Evolutionary conservation across 2,888 invertebrate genomes (phyloP), one percentile per base, ranked within the genome.

Genomic region (Xylota sylvarum): DNA sequence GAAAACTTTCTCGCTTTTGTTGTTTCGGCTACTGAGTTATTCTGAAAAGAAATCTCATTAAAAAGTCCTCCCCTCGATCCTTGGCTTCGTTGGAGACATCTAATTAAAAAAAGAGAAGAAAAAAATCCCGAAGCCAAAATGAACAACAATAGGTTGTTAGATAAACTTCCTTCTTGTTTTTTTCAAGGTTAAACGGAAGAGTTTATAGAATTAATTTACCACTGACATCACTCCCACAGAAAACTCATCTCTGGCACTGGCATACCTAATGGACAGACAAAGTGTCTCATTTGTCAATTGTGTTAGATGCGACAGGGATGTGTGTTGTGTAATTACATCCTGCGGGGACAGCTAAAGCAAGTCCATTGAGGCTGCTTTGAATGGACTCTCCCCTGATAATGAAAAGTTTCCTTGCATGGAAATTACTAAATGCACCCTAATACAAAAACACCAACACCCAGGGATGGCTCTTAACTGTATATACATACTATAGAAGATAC

Each of bases 61-160:
- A 86, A 85, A 86, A 77, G 30, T 72, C 58, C 58, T 35, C 78
- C 35, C 43, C 50, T 55, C 70, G 30, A 35, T 32, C 6, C 27
- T 9, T 40, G 56, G 12, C 27, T n/a, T 10, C 10, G 30, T 9
- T 50, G 60, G 73, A 67, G 76, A 85, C 76, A 76, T 70, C 76
- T 85, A 81, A 85, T 85, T 85, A 81, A 81, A 85, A 85, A 65
- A 82, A 52, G 74, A 82, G 65, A 70, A 64, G 56, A 17, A 52
- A 12, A 17, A 35, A 19, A 40, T 46, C 30, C 70, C 14, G 32
- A 65, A 83, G 58, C 67, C 76, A 60, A 85, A 85, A 72, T 76
- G 81, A 85, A 81, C 85, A 85, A 85, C 85, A 85, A 85, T 76
- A 27, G 70, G 58, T 79, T 72, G 85, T 80, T 80, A 81, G 80